Conservation (phyloP, 2,888 invertebrate species). For the Phaonia tiefii region DNA sequence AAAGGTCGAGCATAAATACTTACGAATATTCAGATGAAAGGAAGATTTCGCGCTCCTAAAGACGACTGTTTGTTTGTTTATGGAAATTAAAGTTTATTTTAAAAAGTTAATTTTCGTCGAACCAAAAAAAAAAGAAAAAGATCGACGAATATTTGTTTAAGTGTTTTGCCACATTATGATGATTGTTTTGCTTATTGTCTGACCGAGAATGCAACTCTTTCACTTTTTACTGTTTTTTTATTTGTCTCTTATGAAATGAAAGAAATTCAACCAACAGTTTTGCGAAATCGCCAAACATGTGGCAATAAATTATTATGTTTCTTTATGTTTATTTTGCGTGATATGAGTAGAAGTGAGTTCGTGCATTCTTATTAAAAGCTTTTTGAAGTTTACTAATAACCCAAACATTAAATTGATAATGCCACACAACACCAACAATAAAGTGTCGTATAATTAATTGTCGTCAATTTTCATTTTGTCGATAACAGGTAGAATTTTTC, state of each 20-base stretch:
- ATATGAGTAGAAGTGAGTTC: conserved; percentile 38
- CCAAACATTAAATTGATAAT: conserved; percentile 57
- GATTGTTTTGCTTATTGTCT: conserved; percentile 2
- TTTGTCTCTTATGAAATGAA: background rate
- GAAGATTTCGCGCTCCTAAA: conserved; percentile 52
- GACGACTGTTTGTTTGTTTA: background rate
- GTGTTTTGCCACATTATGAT: conserved; percentile 3
- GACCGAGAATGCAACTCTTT: conserved; percentile 16
- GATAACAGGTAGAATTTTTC: conserved; percentile 62
- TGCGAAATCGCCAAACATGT: background rate
- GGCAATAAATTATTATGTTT: conserved; percentile 56
- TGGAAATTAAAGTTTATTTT: conserved; percentile 35
- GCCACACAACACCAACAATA: conserved; percentile 15
- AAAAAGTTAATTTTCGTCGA: background rate
- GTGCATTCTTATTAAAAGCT: conserved; percentile 60
- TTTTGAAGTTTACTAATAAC: conserved; percentile 66
- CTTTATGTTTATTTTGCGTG: conserved; percentile 24
- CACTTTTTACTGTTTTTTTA: conserved; percentile 30
- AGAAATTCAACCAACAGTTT: background rate
- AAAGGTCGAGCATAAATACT: background rate
- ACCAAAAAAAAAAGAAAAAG: background rate
- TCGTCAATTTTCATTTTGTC: conserved; percentile 39
- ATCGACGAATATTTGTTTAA: background rate
- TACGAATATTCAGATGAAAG: conserved; percentile 54
- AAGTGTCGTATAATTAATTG: conserved; percentile 54